Base-by-base conservation (phyloP, 2,797 vertebrate genomes). In the Phrynocephalus forsythii region DNA sequence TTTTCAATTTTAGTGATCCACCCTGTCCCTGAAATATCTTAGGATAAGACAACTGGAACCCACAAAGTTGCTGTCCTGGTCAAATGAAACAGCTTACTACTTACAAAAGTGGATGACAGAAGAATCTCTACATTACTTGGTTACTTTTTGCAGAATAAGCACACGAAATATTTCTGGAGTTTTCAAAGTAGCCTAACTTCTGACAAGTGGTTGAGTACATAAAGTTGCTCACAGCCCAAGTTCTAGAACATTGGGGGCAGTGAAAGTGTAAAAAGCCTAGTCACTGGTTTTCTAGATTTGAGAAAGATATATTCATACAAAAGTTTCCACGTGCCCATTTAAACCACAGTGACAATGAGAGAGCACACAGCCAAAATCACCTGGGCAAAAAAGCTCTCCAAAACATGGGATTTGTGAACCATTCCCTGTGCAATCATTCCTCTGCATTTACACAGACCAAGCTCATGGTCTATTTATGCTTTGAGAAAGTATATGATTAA, bases 51-150 rank as follows among this genome's bases (percentile, higher is more conserved):
- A 63, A 63, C 60, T 63, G 20, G 18, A 63, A 15, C 18, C 60
- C 16, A 15, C 18, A 63, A 63, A 63, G 18, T 16, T 63, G 60
- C 60, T 63, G 18, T 75, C 69, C 16, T 56, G 48, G 73, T 75
- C 63, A 76, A 44, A 87, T 52, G 11, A 76, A 75, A 76, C 20
- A 76, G 5, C 9, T 30, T 26, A 16, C 38, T 52, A 38, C 20
- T 44, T 79, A 30, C 52, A 72, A 84, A 63, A 63, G 5, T 33
- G 60, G 73, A 83, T 67, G 30, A n/a, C 63, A 81, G 30, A 87
- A 48, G 38, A 84, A 6, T 63, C 76, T 76, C 28, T 87, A 67
- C 11, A 38, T 33, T 76, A 71, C 30, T 44, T 68, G 7, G 8
- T 44, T 8, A 77, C 48, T 87, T 73, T 82, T 77, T 67, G 60